Base-by-base conservation (phyloP, 2,797 vertebrate genomes). In the Thunnus albacares region DNA sequence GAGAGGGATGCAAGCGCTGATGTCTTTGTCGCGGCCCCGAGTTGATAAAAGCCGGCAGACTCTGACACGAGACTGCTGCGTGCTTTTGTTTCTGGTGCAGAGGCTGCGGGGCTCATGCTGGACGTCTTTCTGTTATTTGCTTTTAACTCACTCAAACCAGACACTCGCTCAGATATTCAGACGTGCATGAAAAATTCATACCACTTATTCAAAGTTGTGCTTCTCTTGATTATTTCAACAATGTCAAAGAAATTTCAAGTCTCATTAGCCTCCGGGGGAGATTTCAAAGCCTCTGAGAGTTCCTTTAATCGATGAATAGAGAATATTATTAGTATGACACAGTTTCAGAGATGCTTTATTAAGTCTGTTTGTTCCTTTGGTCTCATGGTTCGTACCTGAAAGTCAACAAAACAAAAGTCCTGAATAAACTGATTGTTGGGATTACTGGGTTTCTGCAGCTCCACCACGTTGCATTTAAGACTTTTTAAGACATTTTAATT, bases 11-110 rank as follows among this genome's bases (percentile, higher is more conserved):
- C 94, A 90, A 80, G 94, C 94, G 95, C 94, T 93, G 94, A 95
- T 90, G 94, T 93, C 95, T 88, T 91, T 94, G 95, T 96, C 95
- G 92, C 94, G 84, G 93, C 87, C 90, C 92, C 92, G 93, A 92
- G 91, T 87, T 85, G 94, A 93, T 94, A 94, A 95, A 96, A 78
- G 93, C 94, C 67, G 41, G 93, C 92, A 94, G 95, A 92, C 94
- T 95, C 94, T 88, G 95, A 95, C 94, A 94, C 88, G 77, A 93
- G 92, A 94, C 89, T 92, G 24, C 24, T 24, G 28, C 28, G 28
- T 62, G 81, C 65, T 80, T 94, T 94, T 95, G 95, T 93, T 95
- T 90, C 94, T 94, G 62, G 63, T 62, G 90, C 90, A 85, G 68
- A 60, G 59, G 60, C 33, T 28, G 65, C 49, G n/a, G 66, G 78